A percentile compares a stretch with the other conserved stretches of the same genome.
These are phyloP conservation scores for Phengaris arion DNA, from an alignment of 2,888 invertebrate species.

Conservation along the genomic window DNA sequence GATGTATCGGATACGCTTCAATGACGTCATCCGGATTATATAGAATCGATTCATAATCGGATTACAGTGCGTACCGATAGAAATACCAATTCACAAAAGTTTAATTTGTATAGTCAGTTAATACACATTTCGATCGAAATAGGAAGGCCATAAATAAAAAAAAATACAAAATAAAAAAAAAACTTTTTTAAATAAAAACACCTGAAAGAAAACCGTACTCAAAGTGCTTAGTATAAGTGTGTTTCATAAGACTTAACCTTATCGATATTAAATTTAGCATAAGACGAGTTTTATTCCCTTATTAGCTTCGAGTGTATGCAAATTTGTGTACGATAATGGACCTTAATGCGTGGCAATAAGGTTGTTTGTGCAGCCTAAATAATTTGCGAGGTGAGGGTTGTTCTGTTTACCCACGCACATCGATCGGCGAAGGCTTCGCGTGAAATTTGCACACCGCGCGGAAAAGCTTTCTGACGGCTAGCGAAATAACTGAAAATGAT, in stretches of 20 bases:
- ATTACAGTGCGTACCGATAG: conserved; percentile 6
- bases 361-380: conserved; percentile 36
- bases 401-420: conserved; percentile 74
- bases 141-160: background rate
- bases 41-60: conserved; percentile 24
- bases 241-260: conserved; percentile 26
- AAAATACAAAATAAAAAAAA: background rate
- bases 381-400: conserved; percentile 61
- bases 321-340: conserved; percentile 35
- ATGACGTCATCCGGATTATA: background rate
- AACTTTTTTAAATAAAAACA: background rate
- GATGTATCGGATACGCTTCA: background rate
- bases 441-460: conserved; percentile 71
- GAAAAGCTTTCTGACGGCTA: conserved; percentile 50
- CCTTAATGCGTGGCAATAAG: conserved; percentile 39
- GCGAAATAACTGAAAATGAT: conserved; percentile 55
- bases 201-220: background rate
- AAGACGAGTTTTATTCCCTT: conserved; percentile 31
- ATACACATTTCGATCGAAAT: too few species aligned
- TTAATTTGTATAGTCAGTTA: background rate
- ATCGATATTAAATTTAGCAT: conserved; percentile 32
- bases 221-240: conserved; percentile 22
- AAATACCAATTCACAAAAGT: background rate
- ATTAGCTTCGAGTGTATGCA: conserved; percentile 29
- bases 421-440: conserved; percentile 69